Conservation (phyloP, 2,113 vertebrate species). For the Ammodytes marinus region DNA sequence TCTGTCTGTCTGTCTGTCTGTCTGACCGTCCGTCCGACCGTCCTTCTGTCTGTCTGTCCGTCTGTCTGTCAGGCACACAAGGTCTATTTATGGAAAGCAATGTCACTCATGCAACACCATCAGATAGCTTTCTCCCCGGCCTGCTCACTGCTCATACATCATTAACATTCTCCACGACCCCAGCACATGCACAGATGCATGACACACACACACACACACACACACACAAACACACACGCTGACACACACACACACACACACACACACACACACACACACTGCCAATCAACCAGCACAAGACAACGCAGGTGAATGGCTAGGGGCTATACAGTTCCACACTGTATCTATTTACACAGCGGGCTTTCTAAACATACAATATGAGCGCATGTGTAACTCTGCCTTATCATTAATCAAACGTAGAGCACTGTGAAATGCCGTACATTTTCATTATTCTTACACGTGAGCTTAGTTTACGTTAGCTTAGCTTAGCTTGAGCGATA, state of each 20-base stretch:
- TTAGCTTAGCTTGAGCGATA: background rate
- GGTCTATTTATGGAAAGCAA: conserved; percentile 85
- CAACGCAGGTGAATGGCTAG: conserved; percentile 29
- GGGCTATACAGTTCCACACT: conserved; percentile 28
- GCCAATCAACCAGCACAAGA: conserved; percentile 56
- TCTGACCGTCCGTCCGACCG: conserved; percentile 44
- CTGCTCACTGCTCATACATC: conserved; percentile 82
- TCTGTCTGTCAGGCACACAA: conserved; percentile 64
- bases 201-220: conserved; percentile 21
- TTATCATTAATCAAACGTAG: background rate
- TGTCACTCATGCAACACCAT: conserved; percentile 84
- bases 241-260: conserved; percentile 10
- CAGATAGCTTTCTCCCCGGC: conserved; percentile 80
- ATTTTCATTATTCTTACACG: background rate
- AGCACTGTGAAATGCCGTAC: background rate
- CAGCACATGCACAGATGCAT: conserved; percentile 27
- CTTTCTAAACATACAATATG: background rate
- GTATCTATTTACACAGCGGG: conserved; percentile 28
- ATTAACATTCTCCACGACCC: conserved; percentile 80
- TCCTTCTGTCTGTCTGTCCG: conserved; percentile 51
- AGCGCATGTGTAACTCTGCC: conserved; percentile 10
- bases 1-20: conserved; percentile 42
- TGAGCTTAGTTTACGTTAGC: background rate
- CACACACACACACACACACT: conserved; percentile 24
- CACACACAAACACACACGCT: conserved; percentile 17